These are phyloP conservation scores for Lagenorhynchus albirostris DNA, from an alignment of 2,113 vertebrate species.

Conservation along the genomic window DNA sequence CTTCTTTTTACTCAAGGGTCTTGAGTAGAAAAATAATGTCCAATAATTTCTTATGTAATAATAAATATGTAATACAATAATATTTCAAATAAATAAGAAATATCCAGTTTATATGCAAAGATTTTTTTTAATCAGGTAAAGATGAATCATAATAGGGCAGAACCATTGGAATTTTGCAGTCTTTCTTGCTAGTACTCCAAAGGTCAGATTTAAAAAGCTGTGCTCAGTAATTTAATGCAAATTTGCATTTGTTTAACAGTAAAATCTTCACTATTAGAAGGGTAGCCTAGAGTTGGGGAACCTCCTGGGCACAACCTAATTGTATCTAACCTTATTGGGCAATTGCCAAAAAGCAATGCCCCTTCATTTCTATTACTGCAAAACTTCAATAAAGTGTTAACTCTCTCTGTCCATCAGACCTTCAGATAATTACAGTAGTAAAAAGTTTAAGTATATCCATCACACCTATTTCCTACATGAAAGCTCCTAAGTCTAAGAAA, in stretches of 20 bases:
- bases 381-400: constrained; percentile 1
- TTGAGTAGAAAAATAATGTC: not conserved
- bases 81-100: constrained; percentile 25
- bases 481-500: not conserved
- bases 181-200: not conserved
- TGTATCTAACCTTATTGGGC: not conserved
- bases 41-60: not conserved
- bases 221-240: not conserved
- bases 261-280: not conserved
- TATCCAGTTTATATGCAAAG: not conserved
- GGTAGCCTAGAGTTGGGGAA: not conserved
- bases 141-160: not conserved
- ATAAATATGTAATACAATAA: not conserved
- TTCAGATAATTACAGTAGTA: not conserved
- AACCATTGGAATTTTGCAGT: not conserved
- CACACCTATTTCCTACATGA: not conserved
- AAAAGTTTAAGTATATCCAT: not conserved
- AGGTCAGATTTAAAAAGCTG: not conserved
- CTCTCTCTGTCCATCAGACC: not conserved
- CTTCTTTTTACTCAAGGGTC: not conserved
- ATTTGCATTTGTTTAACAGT: not conserved
- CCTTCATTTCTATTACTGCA: not conserved
- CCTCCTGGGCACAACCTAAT: not conserved
- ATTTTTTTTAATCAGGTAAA: not conserved
- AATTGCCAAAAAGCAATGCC: not conserved